Base-by-base conservation (phyloP, 2,888 invertebrate species). In the Tromatobia lineatoria region DNA sequence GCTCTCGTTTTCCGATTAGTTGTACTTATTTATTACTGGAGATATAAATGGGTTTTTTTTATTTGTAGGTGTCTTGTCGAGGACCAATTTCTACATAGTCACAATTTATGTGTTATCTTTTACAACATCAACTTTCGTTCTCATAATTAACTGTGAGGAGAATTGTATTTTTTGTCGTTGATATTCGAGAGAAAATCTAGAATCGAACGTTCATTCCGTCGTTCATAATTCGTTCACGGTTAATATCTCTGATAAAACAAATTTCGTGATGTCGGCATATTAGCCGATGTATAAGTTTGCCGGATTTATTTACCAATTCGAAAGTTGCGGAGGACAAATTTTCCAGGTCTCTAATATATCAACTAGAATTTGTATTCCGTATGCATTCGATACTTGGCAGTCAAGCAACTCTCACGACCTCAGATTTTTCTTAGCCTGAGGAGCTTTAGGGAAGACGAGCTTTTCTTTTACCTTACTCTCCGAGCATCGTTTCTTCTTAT, bases 391-490 rank as follows among this genome's bases (percentile, higher is more conserved):
- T n/a, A n/a, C n/a, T n/a, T n/a, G n/a, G n/a, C n/a, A n/a, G n/a
- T n/a, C n/a, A n/a, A n/a, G n/a, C n/a, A n/a, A n/a, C 57, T 61
- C 57, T 52, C 66, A 18, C 64, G 34, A 23, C 64, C 13, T 75
- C 59, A 34, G 61, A 70, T 73, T 74, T 54, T 38, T 52, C 80
- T 64, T 61, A 42, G 29, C 15, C 47, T 18, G 20, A 20, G 47
- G n/a, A 13, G 67, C 11, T 61, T 38, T 18, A 29, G 52, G 15
- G 52, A 67, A 77, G 70, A 80, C 80, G 76, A 76, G 77, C 67
- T 66, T 70, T 74, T 64, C 80, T 74, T 74, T 64, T 42, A 47
- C 74, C 80, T 20, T 64, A 61, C 71, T 61, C 45, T 47, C 47
- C 42, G 34, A 59, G 66, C 75, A 80, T 20, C 70, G 66, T 59